Conservation (phyloP, 2,888 invertebrate genomes). For the Cephalotes varians region DNA sequence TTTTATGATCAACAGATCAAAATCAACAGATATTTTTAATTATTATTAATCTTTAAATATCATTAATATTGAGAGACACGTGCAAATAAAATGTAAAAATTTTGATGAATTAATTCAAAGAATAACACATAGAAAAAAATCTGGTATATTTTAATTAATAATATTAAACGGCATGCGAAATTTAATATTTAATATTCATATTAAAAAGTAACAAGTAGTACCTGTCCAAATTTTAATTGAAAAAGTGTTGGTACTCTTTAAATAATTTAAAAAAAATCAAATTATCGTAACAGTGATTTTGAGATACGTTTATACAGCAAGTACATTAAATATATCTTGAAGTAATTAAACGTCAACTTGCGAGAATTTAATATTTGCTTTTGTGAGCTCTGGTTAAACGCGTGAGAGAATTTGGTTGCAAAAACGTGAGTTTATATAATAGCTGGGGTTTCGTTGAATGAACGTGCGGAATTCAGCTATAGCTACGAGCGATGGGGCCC, state of each 20-base stretch:
- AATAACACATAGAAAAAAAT: not conserved
- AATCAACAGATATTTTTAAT: not conserved
- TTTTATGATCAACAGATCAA: not conserved
- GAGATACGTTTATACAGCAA: not conserved
- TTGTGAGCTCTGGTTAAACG: not conserved
- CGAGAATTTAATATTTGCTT: constrained; percentile 35
- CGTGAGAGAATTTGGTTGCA: constrained; percentile 27
- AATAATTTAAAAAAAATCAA: not conserved
- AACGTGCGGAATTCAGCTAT: constrained; percentile 31
- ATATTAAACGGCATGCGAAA: not conserved
- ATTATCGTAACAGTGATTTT: not conserved
- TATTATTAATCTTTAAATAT: not conserved
- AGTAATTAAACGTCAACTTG: constrained; percentile 39
- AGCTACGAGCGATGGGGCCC: constrained; percentile 34
- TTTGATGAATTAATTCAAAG: not conserved
- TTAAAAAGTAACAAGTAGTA: not conserved
- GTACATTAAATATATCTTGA: constrained; percentile 4
- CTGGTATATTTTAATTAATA: not conserved
- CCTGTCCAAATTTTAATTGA: not conserved
- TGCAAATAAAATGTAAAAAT: not conserved
- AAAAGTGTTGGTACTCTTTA: not conserved
- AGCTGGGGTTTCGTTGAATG: constrained; percentile 20
- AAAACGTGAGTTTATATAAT: constrained; percentile 33
- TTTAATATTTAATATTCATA: not conserved
- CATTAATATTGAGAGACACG: not conserved